Conservation (phyloP, 2,113 vertebrate species). For the Cryptotis parvus region DNA sequence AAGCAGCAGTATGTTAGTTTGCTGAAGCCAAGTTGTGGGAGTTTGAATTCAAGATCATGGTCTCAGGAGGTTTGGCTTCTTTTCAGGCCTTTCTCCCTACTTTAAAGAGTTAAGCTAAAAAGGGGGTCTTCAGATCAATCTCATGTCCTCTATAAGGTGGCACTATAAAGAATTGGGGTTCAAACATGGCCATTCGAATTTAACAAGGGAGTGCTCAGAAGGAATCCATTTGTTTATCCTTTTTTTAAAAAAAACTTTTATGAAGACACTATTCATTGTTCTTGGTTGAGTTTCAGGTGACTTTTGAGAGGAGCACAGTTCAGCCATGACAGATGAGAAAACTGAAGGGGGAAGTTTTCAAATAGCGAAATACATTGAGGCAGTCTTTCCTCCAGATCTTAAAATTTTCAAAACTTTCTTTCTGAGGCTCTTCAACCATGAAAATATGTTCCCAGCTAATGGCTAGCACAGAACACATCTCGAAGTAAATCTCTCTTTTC, state of each 20-base stretch:
- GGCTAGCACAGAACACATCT: not conserved
- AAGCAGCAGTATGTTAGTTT: not conserved
- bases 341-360: not conserved
- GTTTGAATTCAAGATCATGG: not conserved
- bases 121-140: no score
- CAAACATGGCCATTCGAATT: not conserved
- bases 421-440: not conserved
- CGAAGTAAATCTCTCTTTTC: not conserved
- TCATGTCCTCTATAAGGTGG: no score
- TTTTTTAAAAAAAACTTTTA: no score
- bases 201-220: not conserved
- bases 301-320: not conserved
- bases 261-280: no score
- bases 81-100: not conserved
- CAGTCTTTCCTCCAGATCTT: not conserved
- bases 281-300: not conserved
- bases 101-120: no score
- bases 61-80: not conserved
- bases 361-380: not conserved
- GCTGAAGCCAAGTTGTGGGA: no score
- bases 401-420: not conserved
- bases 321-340: not conserved
- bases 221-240: no score
- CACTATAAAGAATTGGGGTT: not conserved
- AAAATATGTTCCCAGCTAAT: not conserved